These are phyloP conservation scores for Chascanopsetta lugubris DNA, from an alignment of 2,113 vertebrate genomes.

Conservation along the genomic window DNA sequence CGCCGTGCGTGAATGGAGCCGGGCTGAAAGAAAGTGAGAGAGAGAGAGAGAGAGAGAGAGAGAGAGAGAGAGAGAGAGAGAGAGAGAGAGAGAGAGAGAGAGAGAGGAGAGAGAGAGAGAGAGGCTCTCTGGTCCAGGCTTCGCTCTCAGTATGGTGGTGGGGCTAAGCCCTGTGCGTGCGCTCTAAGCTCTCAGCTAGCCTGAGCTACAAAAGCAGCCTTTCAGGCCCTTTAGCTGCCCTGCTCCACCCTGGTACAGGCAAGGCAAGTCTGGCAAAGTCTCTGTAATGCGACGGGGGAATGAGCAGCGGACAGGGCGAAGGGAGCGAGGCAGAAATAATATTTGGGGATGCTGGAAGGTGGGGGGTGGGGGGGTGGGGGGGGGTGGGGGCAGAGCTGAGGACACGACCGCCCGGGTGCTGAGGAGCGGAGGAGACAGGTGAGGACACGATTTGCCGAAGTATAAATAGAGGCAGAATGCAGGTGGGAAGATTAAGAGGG, in stretches of 20 bases:
- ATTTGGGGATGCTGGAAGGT: conserved; percentile 8
- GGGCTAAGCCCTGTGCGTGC: conserved; percentile 74
- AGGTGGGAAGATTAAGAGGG: conserved; percentile 68
- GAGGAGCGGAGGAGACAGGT: background rate
- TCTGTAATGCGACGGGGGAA: conserved; percentile 66
- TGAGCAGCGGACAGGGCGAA: conserved; percentile 31
- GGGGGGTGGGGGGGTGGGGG: conserved; percentile 2
- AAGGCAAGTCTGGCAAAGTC: conserved; percentile 73
- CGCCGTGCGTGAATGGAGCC: conserved; percentile 71
- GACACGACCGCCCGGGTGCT: background rate
- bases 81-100: conserved; percentile 39
- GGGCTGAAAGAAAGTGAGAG: conserved; percentile 75
- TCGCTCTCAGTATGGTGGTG: conserved; percentile 63
- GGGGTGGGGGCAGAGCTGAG: background rate
- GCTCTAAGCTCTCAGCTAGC: conserved; percentile 60
- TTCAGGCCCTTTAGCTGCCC: conserved; percentile 68
- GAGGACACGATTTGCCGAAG: conserved; percentile 54
- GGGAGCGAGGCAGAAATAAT: background rate
- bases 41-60: conserved; percentile 72
- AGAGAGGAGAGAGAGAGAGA: conserved; percentile 33
- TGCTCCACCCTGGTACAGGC: conserved; percentile 57
- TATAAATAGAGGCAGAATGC: conserved; percentile 69
- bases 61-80: too few relatives aligned
- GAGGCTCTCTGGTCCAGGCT: conserved; percentile 46
- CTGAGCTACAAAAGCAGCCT: conserved; percentile 73